Conservation (phyloP, 2,888 invertebrate species). For the Cataglyphis altisquamis region DNA sequence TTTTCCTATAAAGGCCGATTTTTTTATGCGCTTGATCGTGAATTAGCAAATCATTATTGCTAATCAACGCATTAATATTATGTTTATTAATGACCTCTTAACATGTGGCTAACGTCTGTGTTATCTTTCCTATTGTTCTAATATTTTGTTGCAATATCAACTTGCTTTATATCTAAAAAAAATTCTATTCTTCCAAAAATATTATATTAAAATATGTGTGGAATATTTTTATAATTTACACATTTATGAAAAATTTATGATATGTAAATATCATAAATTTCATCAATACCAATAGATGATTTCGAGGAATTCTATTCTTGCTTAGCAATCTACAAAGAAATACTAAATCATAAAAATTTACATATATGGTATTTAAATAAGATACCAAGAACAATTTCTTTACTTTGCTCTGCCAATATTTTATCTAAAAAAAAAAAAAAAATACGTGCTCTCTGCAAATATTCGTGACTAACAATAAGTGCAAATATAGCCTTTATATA, state of each 20-base stretch:
- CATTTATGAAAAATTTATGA: conserved; percentile 1
- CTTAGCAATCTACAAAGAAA: background rate
- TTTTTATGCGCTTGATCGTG: conserved; percentile 12
- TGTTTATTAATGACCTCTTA: conserved; percentile 25
- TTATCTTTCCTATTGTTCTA: conserved; percentile 35
- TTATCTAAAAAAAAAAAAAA: background rate
- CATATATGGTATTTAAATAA: background rate
- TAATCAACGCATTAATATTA: conserved; percentile 1
- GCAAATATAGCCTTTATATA: background rate
- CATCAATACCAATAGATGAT: no score
- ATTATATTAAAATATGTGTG: background rate
- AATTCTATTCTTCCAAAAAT: background rate
- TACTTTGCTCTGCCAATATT: background rate
- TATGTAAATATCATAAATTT: background rate
- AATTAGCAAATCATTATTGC: background rate
- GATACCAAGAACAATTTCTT: background rate
- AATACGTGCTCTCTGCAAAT: background rate
- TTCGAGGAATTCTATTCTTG: background rate
- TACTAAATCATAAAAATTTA: conserved; percentile 23
- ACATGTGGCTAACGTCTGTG: conserved; percentile 42
- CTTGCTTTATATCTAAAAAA: background rate
- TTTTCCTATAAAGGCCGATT: background rate
- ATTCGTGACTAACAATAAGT: conserved; percentile 6
- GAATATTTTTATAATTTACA: background rate
- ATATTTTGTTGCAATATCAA: conserved; percentile 16